These are phyloP conservation scores for Sphaerophoria rueppellii DNA, from an alignment of 2,888 invertebrate genomes.

Conservation along the genomic window DNA sequence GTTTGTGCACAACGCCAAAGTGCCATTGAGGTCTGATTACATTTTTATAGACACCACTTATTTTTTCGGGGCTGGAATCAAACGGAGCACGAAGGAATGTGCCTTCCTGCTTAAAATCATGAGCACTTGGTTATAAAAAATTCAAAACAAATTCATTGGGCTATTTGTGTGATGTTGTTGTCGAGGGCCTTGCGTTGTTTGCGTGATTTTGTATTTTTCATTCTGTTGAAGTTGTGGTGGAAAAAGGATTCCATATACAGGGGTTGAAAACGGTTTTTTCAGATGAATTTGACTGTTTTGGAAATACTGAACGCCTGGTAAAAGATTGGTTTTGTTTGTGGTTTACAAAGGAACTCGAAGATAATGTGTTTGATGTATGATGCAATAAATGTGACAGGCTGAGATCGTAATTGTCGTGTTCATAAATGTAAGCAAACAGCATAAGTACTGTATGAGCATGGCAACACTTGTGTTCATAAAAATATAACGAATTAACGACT, in stretches of 20 bases:
- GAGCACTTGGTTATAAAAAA: conserved; percentile 64
- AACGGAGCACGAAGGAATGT: neutral
- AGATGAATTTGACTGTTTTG: neutral
- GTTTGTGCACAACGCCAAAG: neutral
- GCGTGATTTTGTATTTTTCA: conserved; percentile 5
- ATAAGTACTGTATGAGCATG: too few relatives aligned
- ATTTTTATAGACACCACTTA: neutral
- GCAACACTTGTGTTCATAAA: too few relatives aligned
- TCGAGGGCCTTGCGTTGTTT: neutral
- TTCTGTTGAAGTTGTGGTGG: neutral
- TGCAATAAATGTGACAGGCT: too few relatives aligned
- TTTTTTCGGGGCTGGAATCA: conserved; percentile 8
- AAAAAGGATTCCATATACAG: neutral
- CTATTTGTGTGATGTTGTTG: conserved; percentile 1
- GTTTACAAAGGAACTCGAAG: conserved; percentile 43
- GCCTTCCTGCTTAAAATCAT: conserved; percentile 39
- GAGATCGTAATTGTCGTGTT: too few relatives aligned
- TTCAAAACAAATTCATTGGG: conserved; percentile 71
- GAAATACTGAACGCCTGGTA: conserved; percentile 55
- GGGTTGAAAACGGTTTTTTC: conserved; percentile 22
- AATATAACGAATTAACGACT: too few relatives aligned
- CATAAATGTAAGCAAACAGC: too few relatives aligned
- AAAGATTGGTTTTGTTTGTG: conserved; percentile 69
- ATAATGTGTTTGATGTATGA: too few relatives aligned
- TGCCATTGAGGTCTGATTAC: conserved; percentile 7